Percentiles rank a stretch among this genome's conserved stretches.
phyloP scores from a whole-genome alignment of 2,113 vertebrate species.

The Heloderma charlesbogerti region DNA sequence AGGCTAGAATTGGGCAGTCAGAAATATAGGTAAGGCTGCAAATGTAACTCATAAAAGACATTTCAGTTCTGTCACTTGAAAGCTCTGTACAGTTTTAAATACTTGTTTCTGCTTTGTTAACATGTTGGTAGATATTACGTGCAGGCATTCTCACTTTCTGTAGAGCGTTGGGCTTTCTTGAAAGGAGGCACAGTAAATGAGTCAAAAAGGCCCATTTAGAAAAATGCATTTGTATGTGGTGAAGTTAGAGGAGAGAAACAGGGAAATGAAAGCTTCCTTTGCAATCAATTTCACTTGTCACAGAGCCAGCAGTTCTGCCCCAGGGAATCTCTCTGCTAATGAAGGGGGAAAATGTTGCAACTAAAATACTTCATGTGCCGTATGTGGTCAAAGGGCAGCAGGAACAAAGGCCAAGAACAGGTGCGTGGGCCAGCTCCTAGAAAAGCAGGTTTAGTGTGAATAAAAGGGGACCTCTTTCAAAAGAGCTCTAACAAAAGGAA shows the following conservation, averaged over 20 bases:
- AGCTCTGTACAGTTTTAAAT: neutral
- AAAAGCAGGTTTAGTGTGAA: neutral
- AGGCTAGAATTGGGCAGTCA: neutral
- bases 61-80: neutral
- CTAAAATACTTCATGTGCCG: neutral
- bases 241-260: neutral
- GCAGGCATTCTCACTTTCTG: neutral
- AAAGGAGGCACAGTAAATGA: neutral
- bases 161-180: neutral
- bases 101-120: too few species aligned
- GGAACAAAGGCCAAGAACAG: constrained; percentile 5
- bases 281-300: constrained; percentile 21
- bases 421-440: constrained; percentile 12
- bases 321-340: constrained; percentile 17
- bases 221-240: neutral
- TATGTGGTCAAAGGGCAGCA: constrained; percentile 1
- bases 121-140: neutral
- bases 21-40: neutral
- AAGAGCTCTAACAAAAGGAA: neutral
- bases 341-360: neutral
- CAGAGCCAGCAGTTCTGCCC: constrained; percentile 3
- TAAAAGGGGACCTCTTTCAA: constrained; percentile 3
- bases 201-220: neutral
- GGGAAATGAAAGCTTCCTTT: neutral
- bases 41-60: neutral